Conservation (phyloP, 1,140 invertebrate species). For the Leptonema lineaticorne region DNA sequence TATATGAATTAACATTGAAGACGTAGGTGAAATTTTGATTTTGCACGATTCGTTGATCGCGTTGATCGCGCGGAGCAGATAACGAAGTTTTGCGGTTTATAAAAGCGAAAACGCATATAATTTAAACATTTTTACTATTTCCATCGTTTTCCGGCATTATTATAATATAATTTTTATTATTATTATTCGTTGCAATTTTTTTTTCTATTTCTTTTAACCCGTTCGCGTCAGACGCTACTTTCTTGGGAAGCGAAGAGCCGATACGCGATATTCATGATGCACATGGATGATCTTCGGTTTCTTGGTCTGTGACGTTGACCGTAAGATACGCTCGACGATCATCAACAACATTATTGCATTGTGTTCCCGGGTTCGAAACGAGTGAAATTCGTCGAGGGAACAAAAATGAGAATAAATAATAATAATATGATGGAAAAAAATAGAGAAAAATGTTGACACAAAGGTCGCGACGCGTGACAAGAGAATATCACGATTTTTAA, state of each 20-base stretch:
- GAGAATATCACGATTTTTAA: no score
- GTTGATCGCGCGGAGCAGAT: background rate
- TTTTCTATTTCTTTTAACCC: background rate
- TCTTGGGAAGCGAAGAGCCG: background rate
- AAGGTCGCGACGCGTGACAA: no score
- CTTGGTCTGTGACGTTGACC: constrained; percentile 5
- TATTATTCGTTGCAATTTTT: no score
- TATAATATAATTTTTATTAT: background rate
- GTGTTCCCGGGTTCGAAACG: no score
- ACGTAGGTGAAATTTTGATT: background rate
- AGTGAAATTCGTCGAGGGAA: no score
- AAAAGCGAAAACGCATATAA: background rate
- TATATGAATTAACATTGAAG: no score
- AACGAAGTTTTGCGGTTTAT: no score
- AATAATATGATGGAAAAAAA: no score
- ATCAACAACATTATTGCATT: no score
- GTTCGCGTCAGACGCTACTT: background rate
- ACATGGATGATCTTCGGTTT: constrained; percentile 17
- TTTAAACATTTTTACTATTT: background rate
- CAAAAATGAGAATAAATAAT: background rate
- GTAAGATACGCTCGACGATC: background rate
- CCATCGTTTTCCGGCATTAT: no score
- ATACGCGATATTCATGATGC: background rate
- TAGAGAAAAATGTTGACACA: no score
- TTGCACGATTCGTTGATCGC: background rate